These are phyloP conservation scores for Rhinopomastus cyanomelas DNA, from an alignment of 2,113 vertebrate species.

Conservation along the genomic window DNA sequence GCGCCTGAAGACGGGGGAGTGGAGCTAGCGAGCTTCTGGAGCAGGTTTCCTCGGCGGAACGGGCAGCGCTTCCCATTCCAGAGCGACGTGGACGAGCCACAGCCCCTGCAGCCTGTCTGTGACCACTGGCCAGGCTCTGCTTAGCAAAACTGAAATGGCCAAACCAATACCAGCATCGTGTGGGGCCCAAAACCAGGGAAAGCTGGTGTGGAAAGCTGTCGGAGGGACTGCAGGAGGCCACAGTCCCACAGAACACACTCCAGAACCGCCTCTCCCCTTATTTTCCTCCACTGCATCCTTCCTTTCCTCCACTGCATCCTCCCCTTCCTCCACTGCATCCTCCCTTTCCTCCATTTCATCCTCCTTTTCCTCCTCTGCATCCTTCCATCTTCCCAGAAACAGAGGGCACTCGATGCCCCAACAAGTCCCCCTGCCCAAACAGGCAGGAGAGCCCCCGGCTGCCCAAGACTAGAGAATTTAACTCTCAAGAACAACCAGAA, in stretches of 20 bases:
- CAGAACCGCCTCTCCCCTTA: not conserved
- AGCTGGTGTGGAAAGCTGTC: not conserved
- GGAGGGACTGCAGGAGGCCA: not conserved
- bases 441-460: not conserved
- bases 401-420: not conserved
- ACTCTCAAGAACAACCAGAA: not conserved
- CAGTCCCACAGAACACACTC: not conserved
- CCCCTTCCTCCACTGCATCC: not conserved
- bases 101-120: not conserved
- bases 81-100: not conserved
- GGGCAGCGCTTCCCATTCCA: not conserved
- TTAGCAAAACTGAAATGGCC: not conserved
- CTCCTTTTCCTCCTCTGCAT: not conserved
- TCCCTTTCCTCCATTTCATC: too few relatives aligned
- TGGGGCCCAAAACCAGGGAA: not conserved
- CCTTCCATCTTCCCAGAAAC: not conserved
- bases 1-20: not conserved
- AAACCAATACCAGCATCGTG: not conserved
- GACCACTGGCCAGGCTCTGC: slow-evolving; percentile 17
- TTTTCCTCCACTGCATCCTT: not conserved
- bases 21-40: slow-evolving; percentile 10
- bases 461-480: not conserved
- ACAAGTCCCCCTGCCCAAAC: not conserved
- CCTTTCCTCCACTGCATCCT: not conserved
- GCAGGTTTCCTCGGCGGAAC: not conserved